Evolutionary conservation across 2,888 invertebrate genomes (phyloP), one percentile per base, ranked within the genome.

Genomic region (Terebella lapidaria): DNA sequence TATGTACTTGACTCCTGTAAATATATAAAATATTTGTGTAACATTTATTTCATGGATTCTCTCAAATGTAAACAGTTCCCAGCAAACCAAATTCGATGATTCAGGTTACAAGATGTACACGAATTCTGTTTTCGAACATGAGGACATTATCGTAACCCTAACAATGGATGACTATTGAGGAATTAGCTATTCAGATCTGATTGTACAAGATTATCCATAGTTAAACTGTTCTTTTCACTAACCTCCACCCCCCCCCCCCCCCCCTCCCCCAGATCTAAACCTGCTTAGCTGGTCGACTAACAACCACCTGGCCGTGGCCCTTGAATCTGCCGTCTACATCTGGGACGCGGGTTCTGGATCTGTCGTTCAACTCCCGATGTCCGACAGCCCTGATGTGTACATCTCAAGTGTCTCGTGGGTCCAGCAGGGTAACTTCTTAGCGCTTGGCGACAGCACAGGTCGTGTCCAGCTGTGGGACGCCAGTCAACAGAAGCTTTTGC

Each of bases 201-300:
- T n/a, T n/a, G n/a, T n/a, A n/a, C n/a, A n/a, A n/a, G n/a, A n/a
- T n/a, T n/a, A n/a, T n/a, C n/a, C n/a, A n/a, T n/a, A n/a, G n/a
- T n/a, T n/a, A n/a, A n/a, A n/a, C n/a, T n/a, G n/a, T n/a, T n/a
- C n/a, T n/a, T n/a, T n/a, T n/a, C n/a, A n/a, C n/a, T n/a, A n/a
- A n/a, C n/a, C n/a, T n/a, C n/a, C n/a, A n/a, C n/a, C n/a, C n/a
- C n/a, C n/a, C n/a, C 26, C 10, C 10, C 27, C 10, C 26, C 24
- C 18, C 20, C 24, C 24, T 18, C 5, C 22, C 27, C 3, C 61
- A 79, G 79, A 99, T 83, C 84, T 97, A 54, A 95, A 97, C 82
- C 83, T 97, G 60, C 86, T 99, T 68, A 96, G 96, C 82, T 99
- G 99, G 99, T 93, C 92, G 68, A 83, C 85, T 15, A 89, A 87